Conservation (phyloP, 2,797 vertebrate species). For the Ataeniobius toweri region DNA sequence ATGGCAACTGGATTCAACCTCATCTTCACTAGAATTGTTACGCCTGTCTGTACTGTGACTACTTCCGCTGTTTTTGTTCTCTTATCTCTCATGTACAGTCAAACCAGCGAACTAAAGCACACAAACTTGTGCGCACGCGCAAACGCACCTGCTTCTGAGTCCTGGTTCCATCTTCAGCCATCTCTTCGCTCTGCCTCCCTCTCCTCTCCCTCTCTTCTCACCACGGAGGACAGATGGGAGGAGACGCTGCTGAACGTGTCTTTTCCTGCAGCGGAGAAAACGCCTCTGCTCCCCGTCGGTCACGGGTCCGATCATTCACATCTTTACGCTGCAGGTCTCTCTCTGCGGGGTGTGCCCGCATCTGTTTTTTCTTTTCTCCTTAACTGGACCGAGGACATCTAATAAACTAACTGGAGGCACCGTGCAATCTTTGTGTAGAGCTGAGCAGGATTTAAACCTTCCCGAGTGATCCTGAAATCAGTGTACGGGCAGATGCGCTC, state of each 20-base stretch:
- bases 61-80: constrained; percentile 14
- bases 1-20: constrained; percentile 45
- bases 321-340: constrained; percentile 34
- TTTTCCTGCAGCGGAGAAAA: constrained; percentile 57
- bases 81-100: constrained; percentile 3
- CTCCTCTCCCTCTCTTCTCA: constrained; percentile 31
- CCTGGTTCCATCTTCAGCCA: constrained; percentile 62
- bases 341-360: constrained; percentile 18
- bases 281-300: constrained; percentile 29
- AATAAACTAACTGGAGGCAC: constrained; percentile 6
- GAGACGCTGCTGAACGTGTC: constrained; percentile 64
- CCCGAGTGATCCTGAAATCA: constrained; percentile 36
- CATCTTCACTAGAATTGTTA: background rate
- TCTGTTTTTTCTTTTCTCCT: constrained; percentile 7
- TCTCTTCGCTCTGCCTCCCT: constrained; percentile 35
- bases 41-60: background rate
- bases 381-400: constrained; percentile 42
- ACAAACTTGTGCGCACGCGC: constrained; percentile 32
- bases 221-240: constrained; percentile 65
- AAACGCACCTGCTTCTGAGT: constrained; percentile 42
- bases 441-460: constrained; percentile 58
- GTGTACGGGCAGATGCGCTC: constrained; percentile 29
- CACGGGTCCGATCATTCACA: constrained; percentile 35
- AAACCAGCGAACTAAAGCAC: constrained; percentile 18
- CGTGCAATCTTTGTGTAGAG: constrained; percentile 7